Evolutionary conservation across 2,888 invertebrate genomes (phyloP), one percentile per base, ranked within the genome.

Genomic region (Apamea sordens): DNA sequence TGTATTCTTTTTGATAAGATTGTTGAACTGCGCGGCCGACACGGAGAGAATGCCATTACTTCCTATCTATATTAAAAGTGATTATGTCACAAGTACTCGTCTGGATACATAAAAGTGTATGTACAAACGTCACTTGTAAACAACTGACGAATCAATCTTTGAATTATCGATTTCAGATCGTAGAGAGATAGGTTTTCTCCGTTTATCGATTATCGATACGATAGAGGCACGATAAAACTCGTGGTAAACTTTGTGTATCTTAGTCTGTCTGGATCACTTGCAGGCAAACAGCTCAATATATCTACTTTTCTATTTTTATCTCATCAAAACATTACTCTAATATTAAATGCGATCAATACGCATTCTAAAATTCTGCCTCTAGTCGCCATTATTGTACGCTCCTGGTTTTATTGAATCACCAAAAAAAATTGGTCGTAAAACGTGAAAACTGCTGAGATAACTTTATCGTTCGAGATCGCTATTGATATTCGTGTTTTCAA

Each of bases 1-100:
- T 81, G 72, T 86, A 78, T 81, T 87, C 56, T 82, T 82, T 84
- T 70, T 78, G 88, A 88, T 88, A 88, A 88, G 86, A 88, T 86
- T 84, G 89, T 77, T 80, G 70, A 70, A 80, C 28, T n/a, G 76
- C 64, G 84, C 84, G 65, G 47, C 21, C 69, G 78, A 61, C 74
- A 53, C 77, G 50, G 71, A 64, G 75, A 78, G 83, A 73, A 65
- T 86, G 79, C 72, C 78, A 68, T 76, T 68, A 83, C 76, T 86
- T 83, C 76, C 79, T 85, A 85, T 86, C 87, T 84, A 64, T 79
- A 79, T 28, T 75, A 53, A 72, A 75, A 73, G 32, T 77, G 74
- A 79, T 85, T 85, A 76, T 83, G 64, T 84, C 84, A 79, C 87
- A 74, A 76, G 75, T 63, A 75, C 80, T 68, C 50, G 76, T 79